Conservation (phyloP, 2,113 vertebrate species). For the Gasterosteus aculeatus region DNA sequence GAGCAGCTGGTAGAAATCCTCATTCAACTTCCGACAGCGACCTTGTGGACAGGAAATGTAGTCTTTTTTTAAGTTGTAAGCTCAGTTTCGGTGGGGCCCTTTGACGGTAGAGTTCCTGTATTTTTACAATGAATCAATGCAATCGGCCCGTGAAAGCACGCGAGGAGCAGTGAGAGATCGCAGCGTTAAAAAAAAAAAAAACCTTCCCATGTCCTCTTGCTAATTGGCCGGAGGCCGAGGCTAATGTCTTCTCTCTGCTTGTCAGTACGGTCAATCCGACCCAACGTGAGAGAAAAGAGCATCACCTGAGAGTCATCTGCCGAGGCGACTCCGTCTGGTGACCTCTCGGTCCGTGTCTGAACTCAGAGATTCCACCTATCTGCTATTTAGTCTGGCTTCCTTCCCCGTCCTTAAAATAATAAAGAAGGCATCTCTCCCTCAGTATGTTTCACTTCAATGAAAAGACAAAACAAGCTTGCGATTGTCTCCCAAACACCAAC, state of each 20-base stretch:
- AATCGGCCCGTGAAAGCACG: not conserved
- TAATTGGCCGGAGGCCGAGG: not conserved
- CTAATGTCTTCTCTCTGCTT: not conserved
- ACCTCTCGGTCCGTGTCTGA: not conserved
- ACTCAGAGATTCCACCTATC: not conserved
- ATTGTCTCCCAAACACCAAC: not conserved
- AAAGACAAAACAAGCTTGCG: not conserved
- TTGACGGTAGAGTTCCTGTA: not conserved
- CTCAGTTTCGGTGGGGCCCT: not conserved
- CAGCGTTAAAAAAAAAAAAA: not conserved
- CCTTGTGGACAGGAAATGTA: not conserved
- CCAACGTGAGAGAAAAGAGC: not conserved
- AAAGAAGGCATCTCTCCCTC: not conserved
- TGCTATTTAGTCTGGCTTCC: not conserved
- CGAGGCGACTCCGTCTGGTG: not conserved
- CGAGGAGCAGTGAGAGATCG: not conserved
- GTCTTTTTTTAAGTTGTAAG: not conserved
- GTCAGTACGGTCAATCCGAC: not conserved
- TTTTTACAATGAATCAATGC: not conserved
- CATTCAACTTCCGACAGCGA: not conserved
- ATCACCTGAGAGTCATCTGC: constrained; percentile 6
- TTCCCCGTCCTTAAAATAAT: not conserved
- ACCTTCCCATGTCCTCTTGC: not conserved
- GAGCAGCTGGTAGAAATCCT: not conserved
- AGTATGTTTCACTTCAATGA: not conserved